Evolutionary conservation across 1,140 invertebrate genomes (phyloP).

Genomic region (Phymorhynchus buccinoides): DNA sequence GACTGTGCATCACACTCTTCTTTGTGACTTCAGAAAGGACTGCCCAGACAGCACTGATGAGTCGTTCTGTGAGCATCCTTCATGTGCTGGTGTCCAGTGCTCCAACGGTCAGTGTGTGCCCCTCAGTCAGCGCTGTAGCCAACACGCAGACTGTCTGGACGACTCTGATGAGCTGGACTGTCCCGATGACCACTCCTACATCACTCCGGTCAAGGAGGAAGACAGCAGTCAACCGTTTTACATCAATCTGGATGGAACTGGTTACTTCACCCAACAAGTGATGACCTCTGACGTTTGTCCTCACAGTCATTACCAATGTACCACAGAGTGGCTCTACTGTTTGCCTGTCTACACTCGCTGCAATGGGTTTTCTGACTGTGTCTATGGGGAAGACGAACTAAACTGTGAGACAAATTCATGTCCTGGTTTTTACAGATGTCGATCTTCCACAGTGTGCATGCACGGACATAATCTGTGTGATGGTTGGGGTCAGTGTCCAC

Average conservation of each 20-base stretch:
- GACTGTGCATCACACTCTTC: no score
- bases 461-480: slow-evolving; percentile 26
- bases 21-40: no score
- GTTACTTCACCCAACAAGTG: not conserved
- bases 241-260: not conserved
- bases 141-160: no score
- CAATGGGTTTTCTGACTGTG: slow-evolving; percentile 27
- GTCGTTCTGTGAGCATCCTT: no score
- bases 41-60: no score
- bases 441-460: slow-evolving; percentile 28
- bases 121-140: no score
- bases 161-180: no score
- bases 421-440: slow-evolving; percentile 30
- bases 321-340: not conserved
- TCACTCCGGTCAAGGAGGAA: no score
- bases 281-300: not conserved
- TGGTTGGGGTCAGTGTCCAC: slow-evolving; percentile 35
- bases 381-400: not conserved
- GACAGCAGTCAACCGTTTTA: not conserved
- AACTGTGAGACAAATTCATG: slow-evolving; percentile 16
- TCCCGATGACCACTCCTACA: no score
- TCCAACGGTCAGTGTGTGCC: no score
- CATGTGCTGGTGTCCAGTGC: no score
- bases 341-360: slow-evolving; percentile 15
- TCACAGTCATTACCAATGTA: slow-evolving; percentile 8